Base-by-base conservation (phyloP, 2,888 invertebrate genomes). In the Meteorus colon region DNA sequence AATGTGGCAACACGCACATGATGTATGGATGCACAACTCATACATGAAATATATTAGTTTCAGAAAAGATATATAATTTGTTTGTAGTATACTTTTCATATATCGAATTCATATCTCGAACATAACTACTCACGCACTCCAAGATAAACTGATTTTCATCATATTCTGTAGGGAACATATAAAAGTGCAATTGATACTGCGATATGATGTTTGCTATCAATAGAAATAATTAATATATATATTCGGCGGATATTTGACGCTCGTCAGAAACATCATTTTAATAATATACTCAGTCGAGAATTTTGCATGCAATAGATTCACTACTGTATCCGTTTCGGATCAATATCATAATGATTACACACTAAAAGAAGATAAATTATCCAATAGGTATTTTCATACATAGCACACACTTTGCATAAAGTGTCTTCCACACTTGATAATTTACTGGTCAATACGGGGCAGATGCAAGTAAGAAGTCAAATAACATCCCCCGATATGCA, bases 121-220 rank as follows among this genome's bases (percentile, higher is more conserved):
- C n/a, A 55, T 55, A 19, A 19, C 55, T 19, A n/a, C 27, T 6
- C 60, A n/a, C 4, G 60, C 19, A 19, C 60, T 27, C 27, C n/a
- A 19, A 27, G 2, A 10, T 4, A 84, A 86, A 86, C 84, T 67
- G 78, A 77, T 84, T 85, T 82, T 85, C 82, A 84, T 86, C 84
- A 86, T 85, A 48, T n/a, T 48, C 4, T 14, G 1, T n/a, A 24
- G 48, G 16, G 4, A 83, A 83, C 62, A 55, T 79, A 80, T 76
- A 78, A 79, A 82, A 84, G 82, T 86, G 84, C 87, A 87, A 88
- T 88, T 88, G 87, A 88, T 87, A 83, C 29, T 82, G 83, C 86
- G 87, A 88, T 86, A 88, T 88, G 88, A 88, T 87, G 88, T 86
- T 88, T 86, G 86, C 86, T 83, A 85, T 82, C 79, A 84, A 80